These are phyloP conservation scores for Acyrthosiphon pisum DNA, from an alignment of 1,140 invertebrate species.

Conservation along the genomic window DNA sequence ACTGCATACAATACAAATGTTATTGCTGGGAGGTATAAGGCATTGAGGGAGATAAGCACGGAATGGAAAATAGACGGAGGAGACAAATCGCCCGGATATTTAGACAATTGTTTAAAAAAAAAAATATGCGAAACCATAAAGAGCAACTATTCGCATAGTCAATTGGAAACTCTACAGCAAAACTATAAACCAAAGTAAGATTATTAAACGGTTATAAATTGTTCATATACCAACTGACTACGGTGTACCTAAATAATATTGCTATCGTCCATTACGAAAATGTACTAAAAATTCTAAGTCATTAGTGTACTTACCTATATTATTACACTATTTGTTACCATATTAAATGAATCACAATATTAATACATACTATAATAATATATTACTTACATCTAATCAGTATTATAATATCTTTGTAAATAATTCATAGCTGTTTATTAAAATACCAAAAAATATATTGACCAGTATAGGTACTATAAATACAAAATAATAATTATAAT, in stretches of 20 bases:
- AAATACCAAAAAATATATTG: not conserved
- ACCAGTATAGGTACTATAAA: not conserved
- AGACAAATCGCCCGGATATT: not conserved
- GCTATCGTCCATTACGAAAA: not conserved
- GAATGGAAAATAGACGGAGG: not conserved
- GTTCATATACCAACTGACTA: not conserved
- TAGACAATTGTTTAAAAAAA: slow-evolving; percentile 33
- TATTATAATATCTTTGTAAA: not conserved
- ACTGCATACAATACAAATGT: not conserved
- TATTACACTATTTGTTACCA: not conserved
- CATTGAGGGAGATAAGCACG: not conserved
- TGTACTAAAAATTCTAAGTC: not conserved
- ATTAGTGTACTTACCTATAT: too few species aligned
- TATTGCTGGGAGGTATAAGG: not conserved
- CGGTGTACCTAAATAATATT: not conserved
- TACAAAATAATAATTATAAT: not conserved
- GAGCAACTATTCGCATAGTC: not conserved
- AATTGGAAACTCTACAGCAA: slow-evolving; percentile 19
- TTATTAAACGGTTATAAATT: not conserved
- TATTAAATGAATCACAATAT: not conserved
- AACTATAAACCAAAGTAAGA: slow-evolving; percentile 1
- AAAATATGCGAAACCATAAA: slow-evolving; percentile 45
- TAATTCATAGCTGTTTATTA: not conserved
- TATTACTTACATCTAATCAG: not conserved
- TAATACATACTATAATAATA: not conserved